A percentile compares a stretch with the other conserved stretches of the same genome.
phyloP scores from a whole-genome alignment of 2,113 vertebrate species.

The Corythoichthys intestinalis region DNA sequence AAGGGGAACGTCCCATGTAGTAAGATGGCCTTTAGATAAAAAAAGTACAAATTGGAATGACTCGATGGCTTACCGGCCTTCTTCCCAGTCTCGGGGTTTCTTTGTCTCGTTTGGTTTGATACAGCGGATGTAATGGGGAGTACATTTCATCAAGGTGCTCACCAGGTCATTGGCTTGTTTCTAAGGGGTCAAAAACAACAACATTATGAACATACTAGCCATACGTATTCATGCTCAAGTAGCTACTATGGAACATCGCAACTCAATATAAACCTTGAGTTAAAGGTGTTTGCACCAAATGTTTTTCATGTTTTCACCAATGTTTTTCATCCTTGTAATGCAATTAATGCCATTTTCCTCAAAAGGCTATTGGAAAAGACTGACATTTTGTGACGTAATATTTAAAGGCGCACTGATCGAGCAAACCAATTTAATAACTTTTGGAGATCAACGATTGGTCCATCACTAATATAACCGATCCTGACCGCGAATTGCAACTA shows the following conservation, averaged over 20 bases:
- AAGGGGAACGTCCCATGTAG: slow-evolving; percentile 6
- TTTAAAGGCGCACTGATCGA: too few species aligned
- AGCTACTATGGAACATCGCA: not conserved
- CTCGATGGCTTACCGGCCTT: slow-evolving; percentile 82
- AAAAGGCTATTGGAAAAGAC: too few species aligned
- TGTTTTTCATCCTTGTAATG: too few species aligned
- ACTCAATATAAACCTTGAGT: too few species aligned
- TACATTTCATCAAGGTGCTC: slow-evolving; percentile 96
- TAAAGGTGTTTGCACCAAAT: too few species aligned
- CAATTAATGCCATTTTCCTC: too few species aligned
- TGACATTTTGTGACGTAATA: too few species aligned
- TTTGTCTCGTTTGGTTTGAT: slow-evolving; percentile 99
- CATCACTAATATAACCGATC: too few species aligned
- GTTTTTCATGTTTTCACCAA: too few species aligned
- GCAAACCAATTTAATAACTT: too few species aligned
- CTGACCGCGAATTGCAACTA: too few species aligned
- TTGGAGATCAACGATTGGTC: too few species aligned
- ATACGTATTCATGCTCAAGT: not conserved
- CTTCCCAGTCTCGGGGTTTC: slow-evolving; percentile 94
- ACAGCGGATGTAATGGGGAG: slow-evolving; percentile 97
- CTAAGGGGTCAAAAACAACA: slow-evolving; percentile 58
- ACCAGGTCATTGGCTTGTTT: slow-evolving; percentile 98
- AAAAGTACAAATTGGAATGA: not conserved
- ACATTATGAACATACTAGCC: not conserved
- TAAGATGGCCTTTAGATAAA: slow-evolving; percentile 16